Base-by-base conservation (phyloP, 2,888 invertebrate genomes). In the Phengaris arion region DNA sequence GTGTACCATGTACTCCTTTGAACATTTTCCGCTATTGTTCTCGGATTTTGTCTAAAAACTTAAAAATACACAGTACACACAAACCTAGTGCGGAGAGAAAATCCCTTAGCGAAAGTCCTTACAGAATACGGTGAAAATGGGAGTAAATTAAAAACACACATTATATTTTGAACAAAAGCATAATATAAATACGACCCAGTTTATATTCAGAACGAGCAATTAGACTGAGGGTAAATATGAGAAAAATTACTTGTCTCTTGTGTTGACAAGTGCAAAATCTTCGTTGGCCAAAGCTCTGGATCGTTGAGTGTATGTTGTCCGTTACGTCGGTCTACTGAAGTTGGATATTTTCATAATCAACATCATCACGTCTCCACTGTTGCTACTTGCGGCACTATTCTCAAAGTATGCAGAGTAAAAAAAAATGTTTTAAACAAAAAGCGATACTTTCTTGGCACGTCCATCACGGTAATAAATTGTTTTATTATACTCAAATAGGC, bases 201-300 rank as follows among this genome's bases (percentile, higher is more conserved):
- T 70, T 74, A 54, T 74, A 77, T 77, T 74, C 69, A 73, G 74
- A 78, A 77, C 74, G 74, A 77, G 77, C 77, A 79, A 78, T 78
- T 79, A 76, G 74, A 76, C 76, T 75, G 51, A 69, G 54, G 72
- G 54, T 35, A 54, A 73, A 76, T 74, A 74, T 59, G 73, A 77
- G 78, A 74, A 48, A 77, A 77, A 76, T 74, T 78, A 75, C 75
- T 70, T 57, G 75, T 69, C 75, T 75, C 45, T 68, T 52, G 46
- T 55, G 74, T 48, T 69, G 74, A 55, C 74, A 69, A 75, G 69
- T n/a, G 74, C 48, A 35, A 35, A 64, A 64, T 64, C 64, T 64
- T 64, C 35, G 64, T 35, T 12, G 52, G 35, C 64, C 64, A 64
- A 64, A 64, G 35, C 12, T 7, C 6, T 64, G 35, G 35, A 64